Conservation (phyloP, 2,113 vertebrate genomes). For the Scortum barcoo region DNA sequence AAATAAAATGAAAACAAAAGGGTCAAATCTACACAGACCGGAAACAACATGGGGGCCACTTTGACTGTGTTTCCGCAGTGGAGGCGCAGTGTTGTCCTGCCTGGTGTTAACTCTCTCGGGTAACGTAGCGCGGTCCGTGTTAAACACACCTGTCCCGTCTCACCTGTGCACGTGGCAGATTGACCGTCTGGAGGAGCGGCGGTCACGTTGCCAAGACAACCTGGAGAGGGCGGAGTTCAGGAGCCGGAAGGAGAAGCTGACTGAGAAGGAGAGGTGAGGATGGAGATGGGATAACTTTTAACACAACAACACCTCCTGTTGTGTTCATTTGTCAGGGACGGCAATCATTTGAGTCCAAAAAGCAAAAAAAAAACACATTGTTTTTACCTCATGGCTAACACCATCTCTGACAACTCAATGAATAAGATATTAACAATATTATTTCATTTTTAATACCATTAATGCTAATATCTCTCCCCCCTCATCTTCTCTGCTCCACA, state of each 20-base stretch:
- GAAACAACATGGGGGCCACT: too few relatives aligned
- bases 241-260: constrained; percentile 83
- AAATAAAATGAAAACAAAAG: too few relatives aligned
- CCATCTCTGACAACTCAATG: too few relatives aligned
- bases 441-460: too few relatives aligned
- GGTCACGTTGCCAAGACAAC: constrained; percentile 84
- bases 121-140: neutral
- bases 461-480: neutral
- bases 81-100: too few relatives aligned
- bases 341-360: too few relatives aligned
- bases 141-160: neutral
- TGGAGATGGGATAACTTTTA: neutral
- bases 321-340: too few relatives aligned
- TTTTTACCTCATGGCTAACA: too few relatives aligned
- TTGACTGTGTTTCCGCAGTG: too few relatives aligned
- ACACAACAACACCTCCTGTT: neutral
- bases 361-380: too few relatives aligned
- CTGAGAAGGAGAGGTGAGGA: constrained; percentile 88
- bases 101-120: neutral
- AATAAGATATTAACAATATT: too few relatives aligned
- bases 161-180: constrained; percentile 82
- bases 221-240: constrained; percentile 88
- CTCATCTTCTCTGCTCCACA: constrained; percentile 71
- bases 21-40: too few relatives aligned
- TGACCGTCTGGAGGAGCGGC: constrained; percentile 90